Percentiles rank a stretch among this genome's conserved stretches.
Conservation (phyloP, 2,888 invertebrate species). For the Ochlodes sylvanus region DNA sequence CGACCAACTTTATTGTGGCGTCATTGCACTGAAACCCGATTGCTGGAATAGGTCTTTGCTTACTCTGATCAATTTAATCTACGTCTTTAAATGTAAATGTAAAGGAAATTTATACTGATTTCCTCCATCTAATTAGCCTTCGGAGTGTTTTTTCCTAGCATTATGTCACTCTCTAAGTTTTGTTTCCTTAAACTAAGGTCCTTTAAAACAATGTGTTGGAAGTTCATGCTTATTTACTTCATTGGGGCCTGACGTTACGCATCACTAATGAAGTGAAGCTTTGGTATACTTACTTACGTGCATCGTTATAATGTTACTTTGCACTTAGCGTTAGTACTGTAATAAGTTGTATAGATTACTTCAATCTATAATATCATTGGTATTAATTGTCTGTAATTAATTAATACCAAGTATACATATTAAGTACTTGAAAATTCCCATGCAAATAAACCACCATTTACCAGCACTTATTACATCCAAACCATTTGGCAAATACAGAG, state of each 20-base stretch:
- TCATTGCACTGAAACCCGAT: slow-evolving; percentile 70
- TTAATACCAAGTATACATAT: too few relatives aligned
- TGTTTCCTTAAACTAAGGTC: neutral
- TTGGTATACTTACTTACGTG: slow-evolving; percentile 12
- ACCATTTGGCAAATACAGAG: slow-evolving; percentile 46
- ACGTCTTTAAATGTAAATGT: slow-evolving; percentile 47
- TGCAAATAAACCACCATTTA: slow-evolving; percentile 5
- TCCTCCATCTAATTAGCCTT: neutral
- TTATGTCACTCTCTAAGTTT: neutral
- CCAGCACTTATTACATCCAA: neutral
- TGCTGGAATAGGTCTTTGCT: slow-evolving; percentile 53
- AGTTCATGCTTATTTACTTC: slow-evolving; percentile 42
- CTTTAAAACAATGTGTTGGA: slow-evolving; percentile 47
- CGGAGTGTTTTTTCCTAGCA: neutral
- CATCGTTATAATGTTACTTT: slow-evolving; percentile 6
- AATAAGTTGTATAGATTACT: neutral
- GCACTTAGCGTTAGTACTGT: neutral
- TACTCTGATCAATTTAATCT: slow-evolving; percentile 59
- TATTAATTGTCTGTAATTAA: neutral
- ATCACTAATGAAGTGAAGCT: slow-evolving; percentile 27
- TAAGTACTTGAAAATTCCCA: neutral
- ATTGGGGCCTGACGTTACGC: slow-evolving; percentile 28
- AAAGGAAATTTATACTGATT: too few relatives aligned
- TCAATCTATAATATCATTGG: neutral
- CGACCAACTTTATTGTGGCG: slow-evolving; percentile 75